Evolutionary conservation across 2,888 invertebrate species (phyloP).

Genomic region (Epirrhoe tristata): DNA sequence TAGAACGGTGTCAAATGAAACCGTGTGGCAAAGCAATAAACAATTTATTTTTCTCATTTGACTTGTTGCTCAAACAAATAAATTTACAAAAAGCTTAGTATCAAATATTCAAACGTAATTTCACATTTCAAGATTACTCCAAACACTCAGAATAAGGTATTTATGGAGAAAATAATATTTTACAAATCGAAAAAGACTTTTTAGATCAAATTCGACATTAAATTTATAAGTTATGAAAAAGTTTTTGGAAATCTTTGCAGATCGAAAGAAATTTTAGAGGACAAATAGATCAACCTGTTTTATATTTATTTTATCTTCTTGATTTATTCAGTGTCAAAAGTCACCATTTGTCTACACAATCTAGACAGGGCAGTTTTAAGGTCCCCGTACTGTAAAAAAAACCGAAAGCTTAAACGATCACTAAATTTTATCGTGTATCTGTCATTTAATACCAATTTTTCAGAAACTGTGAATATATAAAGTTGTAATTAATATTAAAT

Average conservation of each 20-base stretch:
- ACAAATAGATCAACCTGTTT: background rate
- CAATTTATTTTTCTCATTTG: background rate
- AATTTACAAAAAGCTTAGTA: conserved; percentile 11
- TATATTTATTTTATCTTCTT: background rate
- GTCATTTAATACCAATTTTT: too few relatives aligned
- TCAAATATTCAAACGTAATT: conserved; percentile 30
- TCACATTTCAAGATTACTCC: conserved; percentile 11
- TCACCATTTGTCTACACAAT: too few relatives aligned
- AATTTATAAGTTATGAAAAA: background rate
- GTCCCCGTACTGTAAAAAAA: too few relatives aligned
- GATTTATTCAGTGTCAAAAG: background rate
- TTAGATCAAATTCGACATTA: background rate
- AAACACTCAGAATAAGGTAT: conserved; percentile 10
- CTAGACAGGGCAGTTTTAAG: too few relatives aligned
- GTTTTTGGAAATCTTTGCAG: background rate
- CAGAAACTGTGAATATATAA: too few relatives aligned
- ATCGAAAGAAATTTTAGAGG: background rate
- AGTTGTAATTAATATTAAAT: too few relatives aligned
- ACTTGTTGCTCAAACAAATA: conserved; percentile 7
- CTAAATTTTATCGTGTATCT: too few relatives aligned
- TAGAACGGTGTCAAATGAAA: too few relatives aligned
- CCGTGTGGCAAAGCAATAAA: too few relatives aligned
- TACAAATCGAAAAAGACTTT: conserved; percentile 7
- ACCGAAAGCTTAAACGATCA: too few relatives aligned
- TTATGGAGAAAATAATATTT: conserved; percentile 11